Conservation (phyloP, 2,888 invertebrate species). For the Galerucella nymphaeae region DNA sequence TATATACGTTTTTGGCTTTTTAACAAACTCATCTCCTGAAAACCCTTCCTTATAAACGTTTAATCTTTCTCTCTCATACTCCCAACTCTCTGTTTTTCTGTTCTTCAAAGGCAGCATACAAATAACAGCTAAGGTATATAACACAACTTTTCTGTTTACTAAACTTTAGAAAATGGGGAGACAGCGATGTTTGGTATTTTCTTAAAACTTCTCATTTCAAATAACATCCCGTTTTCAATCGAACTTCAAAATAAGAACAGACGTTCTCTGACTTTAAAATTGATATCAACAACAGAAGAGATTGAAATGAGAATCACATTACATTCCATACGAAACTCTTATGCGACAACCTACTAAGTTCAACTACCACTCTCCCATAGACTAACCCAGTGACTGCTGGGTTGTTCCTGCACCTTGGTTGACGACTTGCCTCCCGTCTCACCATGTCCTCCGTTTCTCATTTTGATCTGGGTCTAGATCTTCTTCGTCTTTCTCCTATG, state of each 20-base stretch:
- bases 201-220: slow-evolving; percentile 6
- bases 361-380: no score
- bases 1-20: slow-evolving; percentile 55
- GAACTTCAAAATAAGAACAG: background rate
- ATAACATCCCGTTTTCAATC: background rate
- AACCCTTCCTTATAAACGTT: slow-evolving; percentile 46
- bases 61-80: slow-evolving; percentile 44
- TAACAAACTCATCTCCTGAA: slow-evolving; percentile 50
- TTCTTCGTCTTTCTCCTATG: no score
- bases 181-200: background rate
- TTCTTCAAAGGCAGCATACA: slow-evolving; percentile 42
- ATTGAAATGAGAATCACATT: no score
- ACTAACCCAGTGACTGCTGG: no score
- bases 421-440: no score
- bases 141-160: slow-evolving; percentile 21
- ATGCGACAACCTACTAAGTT: no score
- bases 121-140: slow-evolving; percentile 36
- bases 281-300: background rate
- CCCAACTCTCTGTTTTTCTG: slow-evolving; percentile 34
- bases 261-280: background rate
- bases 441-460: no score
- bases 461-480: no score
- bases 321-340: no score
- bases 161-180: background rate
- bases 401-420: no score